Evolutionary conservation across 1,140 invertebrate genomes (phyloP), one percentile per base, ranked within the genome.

Genomic region (Drosophila sucinea): DNA sequence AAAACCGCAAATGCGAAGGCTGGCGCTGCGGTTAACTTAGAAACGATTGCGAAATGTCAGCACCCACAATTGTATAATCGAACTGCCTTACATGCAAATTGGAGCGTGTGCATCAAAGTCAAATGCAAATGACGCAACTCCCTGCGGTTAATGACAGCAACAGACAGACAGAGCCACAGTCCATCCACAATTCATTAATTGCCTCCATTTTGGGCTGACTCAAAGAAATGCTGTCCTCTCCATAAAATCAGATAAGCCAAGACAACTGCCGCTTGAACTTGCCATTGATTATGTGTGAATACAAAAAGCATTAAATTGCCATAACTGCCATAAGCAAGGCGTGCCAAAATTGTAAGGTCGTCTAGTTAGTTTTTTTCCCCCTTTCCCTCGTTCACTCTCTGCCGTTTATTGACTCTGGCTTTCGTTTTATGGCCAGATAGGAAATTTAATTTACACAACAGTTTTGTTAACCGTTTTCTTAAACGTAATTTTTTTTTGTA

Each of bases 41-140:
- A 77, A 64, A 70, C 54, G 51, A 64, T 78, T 78, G 74, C 75
- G 56, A 77, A 71, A 78, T 67, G 61, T 57, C 74, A 44, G 47
- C 55, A 60, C 57, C 57, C 41, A 60, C 56, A 67, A 67, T 60
- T 54, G 8, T 33, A 23, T 44, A 17, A 56, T 27, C 65, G 41
- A 60, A 57, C 57, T 64, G 75, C 35, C 60, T 79, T 56, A 79
- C 54, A 79, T 79, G 69, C 76, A 79, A 79, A 79, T 79, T 79
- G 74, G 76, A 79, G 76, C 76, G 69, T 64, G 40, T 77, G 75
- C 75, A 78, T 78, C 75, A 78, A 78, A 78, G 75, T 78, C 75
- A 78, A 78, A 78, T 78, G 74, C 74, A 72, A 77, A 71, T 78
- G 75, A 78, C 74, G 75, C 65, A 78, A 78, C 62, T 72, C 47